Conservation (phyloP, 2,797 vertebrate genomes). For the Okamejei kenojei region DNA sequence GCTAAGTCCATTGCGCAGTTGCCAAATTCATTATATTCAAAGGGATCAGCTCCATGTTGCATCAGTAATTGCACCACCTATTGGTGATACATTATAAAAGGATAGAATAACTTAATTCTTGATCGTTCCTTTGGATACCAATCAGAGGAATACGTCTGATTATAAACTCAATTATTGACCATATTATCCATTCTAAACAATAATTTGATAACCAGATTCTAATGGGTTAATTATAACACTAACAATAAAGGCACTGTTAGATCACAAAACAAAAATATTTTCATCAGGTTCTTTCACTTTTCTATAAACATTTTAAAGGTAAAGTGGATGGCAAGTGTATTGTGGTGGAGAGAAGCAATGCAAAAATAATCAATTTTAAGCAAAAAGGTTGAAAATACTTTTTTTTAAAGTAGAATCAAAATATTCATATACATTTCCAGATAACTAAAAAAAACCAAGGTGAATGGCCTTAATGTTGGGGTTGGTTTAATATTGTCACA, state of each 20-base stretch:
- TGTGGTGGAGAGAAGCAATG: neutral
- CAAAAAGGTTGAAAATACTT: neutral
- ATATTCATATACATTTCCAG: neutral
- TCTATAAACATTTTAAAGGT: neutral
- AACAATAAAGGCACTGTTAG: no score
- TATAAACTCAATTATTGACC: neutral
- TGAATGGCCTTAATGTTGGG: neutral
- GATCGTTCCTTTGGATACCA: neutral
- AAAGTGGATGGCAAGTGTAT: neutral
- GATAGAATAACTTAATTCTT: constrained; percentile 1
- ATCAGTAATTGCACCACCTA: constrained; percentile 58
- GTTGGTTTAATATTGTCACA: no score
- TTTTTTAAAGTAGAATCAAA: neutral
- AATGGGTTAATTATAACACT: no score
- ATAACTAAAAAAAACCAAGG: neutral
- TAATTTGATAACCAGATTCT: neutral
- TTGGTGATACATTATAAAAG: constrained; percentile 36
- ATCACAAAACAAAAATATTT: neutral
- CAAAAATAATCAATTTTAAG: neutral
- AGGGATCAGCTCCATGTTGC: constrained; percentile 57
- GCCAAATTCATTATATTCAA: constrained; percentile 51
- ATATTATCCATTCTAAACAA: neutral
- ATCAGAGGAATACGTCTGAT: neutral
- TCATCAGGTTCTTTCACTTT: neutral
- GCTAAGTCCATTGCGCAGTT: constrained; percentile 54